Conservation (phyloP, 2,888 invertebrate species). For the Dasypolia templi region DNA sequence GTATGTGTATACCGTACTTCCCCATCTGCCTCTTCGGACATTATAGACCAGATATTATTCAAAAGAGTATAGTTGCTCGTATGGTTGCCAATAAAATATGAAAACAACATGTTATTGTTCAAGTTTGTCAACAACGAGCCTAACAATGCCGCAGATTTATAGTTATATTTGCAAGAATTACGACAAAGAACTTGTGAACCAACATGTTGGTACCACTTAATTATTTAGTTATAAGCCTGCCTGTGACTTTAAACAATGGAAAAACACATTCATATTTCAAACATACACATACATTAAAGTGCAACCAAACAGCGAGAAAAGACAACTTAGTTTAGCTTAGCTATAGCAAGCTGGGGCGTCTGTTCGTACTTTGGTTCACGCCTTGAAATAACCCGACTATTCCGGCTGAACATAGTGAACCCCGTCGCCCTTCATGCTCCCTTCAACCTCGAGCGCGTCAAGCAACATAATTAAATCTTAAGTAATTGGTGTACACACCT, state of each 20-base stretch:
- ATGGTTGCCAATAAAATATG: slow-evolving; percentile 38
- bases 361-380: background rate
- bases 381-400: background rate
- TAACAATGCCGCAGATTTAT: slow-evolving; percentile 49
- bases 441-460: background rate
- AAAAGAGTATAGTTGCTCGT: background rate
- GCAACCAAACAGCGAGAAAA: background rate
- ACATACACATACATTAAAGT: background rate
- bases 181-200: slow-evolving; percentile 46
- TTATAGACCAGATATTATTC: background rate
- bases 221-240: slow-evolving; percentile 50
- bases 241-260: slow-evolving; percentile 31
- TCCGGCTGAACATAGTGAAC: background rate
- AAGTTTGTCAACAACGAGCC: slow-evolving; percentile 29
- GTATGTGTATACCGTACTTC: too few relatives aligned
- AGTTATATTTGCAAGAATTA: slow-evolving; percentile 55
- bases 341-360: background rate
- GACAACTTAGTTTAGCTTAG: too few relatives aligned
- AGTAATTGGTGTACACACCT: background rate
- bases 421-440: background rate
- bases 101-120: slow-evolving; percentile 52
- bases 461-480: background rate
- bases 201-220: slow-evolving; percentile 41
- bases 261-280: slow-evolving; percentile 28
- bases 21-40: background rate